Conservation (phyloP, 2,797 vertebrate genomes). For the Babyrousa celebensis region DNA sequence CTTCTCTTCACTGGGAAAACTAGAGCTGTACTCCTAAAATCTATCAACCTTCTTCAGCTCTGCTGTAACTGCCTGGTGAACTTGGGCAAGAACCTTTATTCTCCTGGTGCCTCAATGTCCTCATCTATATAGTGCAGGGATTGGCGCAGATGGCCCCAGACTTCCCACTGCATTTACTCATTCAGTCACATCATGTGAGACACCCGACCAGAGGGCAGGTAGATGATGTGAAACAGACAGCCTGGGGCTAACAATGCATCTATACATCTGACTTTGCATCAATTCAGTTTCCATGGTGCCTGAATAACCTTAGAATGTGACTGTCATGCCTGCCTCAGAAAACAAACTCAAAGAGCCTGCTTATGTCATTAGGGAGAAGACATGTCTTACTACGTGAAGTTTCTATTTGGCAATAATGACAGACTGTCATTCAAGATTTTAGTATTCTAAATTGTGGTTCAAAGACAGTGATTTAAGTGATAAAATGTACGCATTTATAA, state of each 20-base stretch:
- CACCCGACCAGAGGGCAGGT: neutral
- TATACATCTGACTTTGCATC: neutral
- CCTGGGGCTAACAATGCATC: neutral
- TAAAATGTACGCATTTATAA: conserved; percentile 52
- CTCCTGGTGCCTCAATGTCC: neutral
- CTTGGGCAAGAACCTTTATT: neutral
- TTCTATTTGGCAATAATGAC: conserved; percentile 3
- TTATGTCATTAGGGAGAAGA: conserved; percentile 17
- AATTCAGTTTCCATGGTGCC: neutral
- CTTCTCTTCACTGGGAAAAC: neutral
- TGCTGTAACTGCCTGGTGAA: neutral
- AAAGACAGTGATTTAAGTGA: conserved; percentile 52
- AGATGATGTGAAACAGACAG: neutral
- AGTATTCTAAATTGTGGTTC: neutral
- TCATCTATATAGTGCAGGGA: neutral
- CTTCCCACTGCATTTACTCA: neutral
- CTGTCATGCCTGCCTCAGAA: neutral
- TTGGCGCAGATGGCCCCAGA: neutral
- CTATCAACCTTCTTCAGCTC: neutral
- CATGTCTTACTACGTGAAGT: conserved; percentile 20
- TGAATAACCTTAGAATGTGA: neutral
- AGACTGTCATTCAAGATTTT: conserved; percentile 13
- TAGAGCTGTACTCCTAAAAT: neutral
- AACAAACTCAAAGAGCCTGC: conserved; percentile 12
- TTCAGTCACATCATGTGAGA: neutral